These are phyloP conservation scores for Falco punctatus DNA, from an alignment of 2,113 vertebrate species.

Conservation along the genomic window DNA sequence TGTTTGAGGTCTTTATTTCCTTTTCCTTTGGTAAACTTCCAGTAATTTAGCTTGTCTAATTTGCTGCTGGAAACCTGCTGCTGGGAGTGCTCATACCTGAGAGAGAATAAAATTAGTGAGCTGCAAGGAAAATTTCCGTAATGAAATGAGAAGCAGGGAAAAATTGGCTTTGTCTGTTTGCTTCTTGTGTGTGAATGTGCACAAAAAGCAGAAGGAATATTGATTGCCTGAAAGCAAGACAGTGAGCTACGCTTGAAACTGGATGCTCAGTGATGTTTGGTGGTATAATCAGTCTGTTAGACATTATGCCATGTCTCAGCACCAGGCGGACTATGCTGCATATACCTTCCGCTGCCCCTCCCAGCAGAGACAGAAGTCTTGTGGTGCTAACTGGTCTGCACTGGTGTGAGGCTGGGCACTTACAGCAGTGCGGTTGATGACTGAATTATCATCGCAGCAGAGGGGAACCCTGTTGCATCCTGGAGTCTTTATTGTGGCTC, in stretches of 20 bases:
- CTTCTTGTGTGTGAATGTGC: neutral
- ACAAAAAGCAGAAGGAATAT: neutral
- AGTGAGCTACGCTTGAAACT: neutral
- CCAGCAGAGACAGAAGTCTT: neutral
- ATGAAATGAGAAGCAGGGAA: neutral
- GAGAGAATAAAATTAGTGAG: constrained; percentile 3
- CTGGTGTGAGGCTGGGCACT: neutral
- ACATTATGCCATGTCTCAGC: neutral
- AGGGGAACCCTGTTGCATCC: neutral
- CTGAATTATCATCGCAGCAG: neutral
- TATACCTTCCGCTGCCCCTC: neutral
- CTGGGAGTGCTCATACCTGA: constrained; percentile 13
- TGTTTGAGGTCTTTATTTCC: constrained; percentile 65
- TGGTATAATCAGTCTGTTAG: neutral
- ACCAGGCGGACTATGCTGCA: accelerated
- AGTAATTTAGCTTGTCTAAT: constrained; percentile 54
- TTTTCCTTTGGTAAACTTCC: constrained; percentile 63
- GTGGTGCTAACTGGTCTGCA: neutral
- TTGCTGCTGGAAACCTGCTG: constrained; percentile 57
- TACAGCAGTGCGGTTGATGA: neutral
- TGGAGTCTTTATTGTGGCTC: neutral
- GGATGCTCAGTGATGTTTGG: neutral
- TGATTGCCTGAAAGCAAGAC: neutral
- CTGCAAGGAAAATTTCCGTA: constrained; percentile 18
- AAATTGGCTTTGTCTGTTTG: neutral